These are phyloP conservation scores for Ischnus inquisitorius DNA, from an alignment of 2,888 invertebrate species.

Conservation along the genomic window DNA sequence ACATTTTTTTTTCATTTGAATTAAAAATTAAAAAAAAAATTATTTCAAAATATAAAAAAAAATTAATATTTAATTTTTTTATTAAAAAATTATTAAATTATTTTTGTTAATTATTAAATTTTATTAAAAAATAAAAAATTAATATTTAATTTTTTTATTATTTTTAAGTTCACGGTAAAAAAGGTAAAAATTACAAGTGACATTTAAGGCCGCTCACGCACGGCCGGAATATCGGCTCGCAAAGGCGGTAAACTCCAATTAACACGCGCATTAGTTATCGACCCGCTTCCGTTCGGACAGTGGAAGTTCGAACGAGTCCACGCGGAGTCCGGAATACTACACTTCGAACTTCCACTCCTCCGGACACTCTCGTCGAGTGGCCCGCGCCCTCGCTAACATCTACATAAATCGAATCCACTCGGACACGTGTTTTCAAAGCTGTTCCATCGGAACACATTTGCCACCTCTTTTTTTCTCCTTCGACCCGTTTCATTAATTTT, in stretches of 20 bases:
- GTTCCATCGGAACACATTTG: background rate
- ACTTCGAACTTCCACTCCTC: background rate
- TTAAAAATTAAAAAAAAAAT: no score
- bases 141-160: no score
- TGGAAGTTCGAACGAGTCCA: no score
- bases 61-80: no score
- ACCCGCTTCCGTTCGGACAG: constrained; percentile 36
- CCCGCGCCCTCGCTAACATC: background rate
- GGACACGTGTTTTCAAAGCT: constrained; percentile 13
- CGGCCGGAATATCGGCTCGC: constrained; percentile 61
- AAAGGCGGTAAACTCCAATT: constrained; percentile 77
- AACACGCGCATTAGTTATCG: constrained; percentile 71
- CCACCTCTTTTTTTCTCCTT: background rate
- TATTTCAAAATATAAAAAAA: no score
- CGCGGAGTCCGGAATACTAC: background rate
- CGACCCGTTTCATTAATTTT: background rate
- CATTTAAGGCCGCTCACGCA: no score
- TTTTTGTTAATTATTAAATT: no score
- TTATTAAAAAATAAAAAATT: no score
- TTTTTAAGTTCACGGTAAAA: no score
- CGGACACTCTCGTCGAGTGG: background rate
- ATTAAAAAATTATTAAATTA: no score
- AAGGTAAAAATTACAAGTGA: no score
- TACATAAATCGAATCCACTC: constrained; percentile 14
- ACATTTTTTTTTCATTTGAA: no score